A percentile compares a stretch with the other conserved stretches of the same genome.
Conservation (phyloP, 1,140 invertebrate genomes). For the Diorhabda elongata region DNA sequence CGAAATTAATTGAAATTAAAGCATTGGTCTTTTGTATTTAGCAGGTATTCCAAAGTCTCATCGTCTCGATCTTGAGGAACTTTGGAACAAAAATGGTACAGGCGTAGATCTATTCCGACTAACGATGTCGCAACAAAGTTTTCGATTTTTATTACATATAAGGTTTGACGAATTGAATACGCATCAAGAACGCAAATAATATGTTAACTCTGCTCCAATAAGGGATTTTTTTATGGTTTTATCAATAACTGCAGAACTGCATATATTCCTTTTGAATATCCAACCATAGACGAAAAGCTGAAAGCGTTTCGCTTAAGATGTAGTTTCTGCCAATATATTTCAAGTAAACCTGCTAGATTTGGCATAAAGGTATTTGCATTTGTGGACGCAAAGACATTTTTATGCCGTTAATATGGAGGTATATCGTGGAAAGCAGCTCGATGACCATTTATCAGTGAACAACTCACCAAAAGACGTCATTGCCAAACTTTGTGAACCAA, state of each 20-base stretch:
- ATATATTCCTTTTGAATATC: too few relatives aligned
- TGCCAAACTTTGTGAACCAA: background rate
- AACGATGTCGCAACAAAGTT: background rate
- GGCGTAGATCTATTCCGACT: background rate
- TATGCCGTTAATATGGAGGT: background rate
- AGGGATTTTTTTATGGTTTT: conserved; percentile 4
- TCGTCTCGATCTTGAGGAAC: conserved; percentile 3
- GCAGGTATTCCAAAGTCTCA: background rate
- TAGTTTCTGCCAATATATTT: background rate
- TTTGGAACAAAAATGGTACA: background rate
- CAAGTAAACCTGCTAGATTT: too few relatives aligned
- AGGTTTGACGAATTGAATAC: conserved; percentile 3
- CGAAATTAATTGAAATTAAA: background rate
- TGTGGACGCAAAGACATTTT: too few relatives aligned
- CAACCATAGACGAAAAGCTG: too few relatives aligned
- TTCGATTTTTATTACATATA: conserved; percentile 5
- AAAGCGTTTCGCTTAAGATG: background rate
- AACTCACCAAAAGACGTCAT: background rate
- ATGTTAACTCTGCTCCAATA: background rate
- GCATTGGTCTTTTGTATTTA: background rate
- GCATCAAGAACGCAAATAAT: conserved; percentile 1
- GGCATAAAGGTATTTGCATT: too few relatives aligned
- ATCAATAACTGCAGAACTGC: background rate
- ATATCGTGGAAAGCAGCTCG: conserved; percentile 5
- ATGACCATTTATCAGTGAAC: conserved; percentile 9